Conservation (phyloP, 1,140 invertebrate species). For the Brachionus rotundiformis region DNA sequence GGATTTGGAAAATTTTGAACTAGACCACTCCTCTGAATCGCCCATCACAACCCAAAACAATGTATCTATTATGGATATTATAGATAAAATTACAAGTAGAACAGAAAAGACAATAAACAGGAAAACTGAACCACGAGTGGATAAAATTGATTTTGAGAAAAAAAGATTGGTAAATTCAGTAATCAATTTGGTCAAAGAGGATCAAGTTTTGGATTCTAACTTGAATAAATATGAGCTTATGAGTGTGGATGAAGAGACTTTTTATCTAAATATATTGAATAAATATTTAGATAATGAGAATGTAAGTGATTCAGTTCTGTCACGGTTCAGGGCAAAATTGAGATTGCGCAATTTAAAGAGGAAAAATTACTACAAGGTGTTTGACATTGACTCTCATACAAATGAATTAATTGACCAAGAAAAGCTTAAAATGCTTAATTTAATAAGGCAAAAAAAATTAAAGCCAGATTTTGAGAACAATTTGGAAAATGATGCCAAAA, state of each 20-base stretch:
- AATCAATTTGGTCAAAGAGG: neutral
- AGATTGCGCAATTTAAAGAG: constrained; percentile 3
- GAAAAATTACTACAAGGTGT: constrained; percentile 47
- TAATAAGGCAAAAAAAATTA: constrained; percentile 57
- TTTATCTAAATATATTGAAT: constrained; percentile 66
- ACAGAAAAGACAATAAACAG: neutral
- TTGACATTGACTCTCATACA: constrained; percentile 57
- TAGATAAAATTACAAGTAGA: neutral
- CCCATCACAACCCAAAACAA: neutral
- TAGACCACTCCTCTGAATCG: neutral
- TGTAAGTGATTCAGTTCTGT: neutral
- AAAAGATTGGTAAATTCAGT: neutral
- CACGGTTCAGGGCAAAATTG: neutral
- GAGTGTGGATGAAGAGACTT: constrained; percentile 68
- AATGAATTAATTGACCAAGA: constrained; percentile 69
- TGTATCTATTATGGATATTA: neutral
- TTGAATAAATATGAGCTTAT: constrained; percentile 61
- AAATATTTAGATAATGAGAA: constrained; percentile 57
- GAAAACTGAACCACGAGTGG: neutral
- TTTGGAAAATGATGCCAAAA: neutral
- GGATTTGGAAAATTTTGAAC: neutral
- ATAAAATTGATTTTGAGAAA: constrained; percentile 1
- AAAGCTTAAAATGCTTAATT: constrained; percentile 57
- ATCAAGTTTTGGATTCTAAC: neutral
- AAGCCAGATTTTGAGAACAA: neutral